These are phyloP conservation scores for Myrmecophaga tridactyla DNA, from an alignment of 2,113 vertebrate species.

Conservation along the genomic window DNA sequence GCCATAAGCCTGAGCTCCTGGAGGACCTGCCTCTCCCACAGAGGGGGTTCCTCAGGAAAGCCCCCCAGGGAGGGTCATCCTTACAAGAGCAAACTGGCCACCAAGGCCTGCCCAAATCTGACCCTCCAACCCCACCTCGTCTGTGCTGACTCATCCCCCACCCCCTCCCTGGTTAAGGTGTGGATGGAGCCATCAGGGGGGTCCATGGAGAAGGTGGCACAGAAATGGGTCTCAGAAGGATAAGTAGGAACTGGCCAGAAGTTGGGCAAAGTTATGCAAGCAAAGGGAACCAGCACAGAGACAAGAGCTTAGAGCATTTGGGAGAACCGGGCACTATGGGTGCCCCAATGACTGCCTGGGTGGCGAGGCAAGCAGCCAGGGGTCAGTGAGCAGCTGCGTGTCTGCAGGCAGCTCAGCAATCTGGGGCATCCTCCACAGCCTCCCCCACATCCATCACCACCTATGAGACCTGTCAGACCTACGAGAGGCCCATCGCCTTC, in stretches of 20 bases:
- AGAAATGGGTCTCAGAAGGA: neutral
- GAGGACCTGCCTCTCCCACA: neutral
- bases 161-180: fast-evolving
- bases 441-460: constrained; percentile 94
- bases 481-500: constrained; percentile 95
- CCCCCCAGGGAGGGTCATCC: neutral
- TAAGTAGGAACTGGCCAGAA: fast-evolving
- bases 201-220: neutral
- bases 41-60: neutral
- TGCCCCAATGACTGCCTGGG: fast-evolving
- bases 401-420: fast-evolving
- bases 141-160: neutral
- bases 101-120: neutral
- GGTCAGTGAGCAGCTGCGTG: fast-evolving
- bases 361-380: neutral
- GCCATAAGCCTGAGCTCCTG: neutral
- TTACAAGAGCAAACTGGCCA: neutral
- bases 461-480: constrained; percentile 96
- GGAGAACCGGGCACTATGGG: fast-evolving
- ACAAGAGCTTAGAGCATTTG: neutral
- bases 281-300: fast-evolving
- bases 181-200: neutral
- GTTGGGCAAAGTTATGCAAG: neutral
- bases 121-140: neutral
- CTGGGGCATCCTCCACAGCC: constrained; percentile 77